A percentile compares a stretch with the other conserved stretches of the same genome.
Conservation (phyloP, 1,140 invertebrate genomes). For the Drosophila neocordata region DNA sequence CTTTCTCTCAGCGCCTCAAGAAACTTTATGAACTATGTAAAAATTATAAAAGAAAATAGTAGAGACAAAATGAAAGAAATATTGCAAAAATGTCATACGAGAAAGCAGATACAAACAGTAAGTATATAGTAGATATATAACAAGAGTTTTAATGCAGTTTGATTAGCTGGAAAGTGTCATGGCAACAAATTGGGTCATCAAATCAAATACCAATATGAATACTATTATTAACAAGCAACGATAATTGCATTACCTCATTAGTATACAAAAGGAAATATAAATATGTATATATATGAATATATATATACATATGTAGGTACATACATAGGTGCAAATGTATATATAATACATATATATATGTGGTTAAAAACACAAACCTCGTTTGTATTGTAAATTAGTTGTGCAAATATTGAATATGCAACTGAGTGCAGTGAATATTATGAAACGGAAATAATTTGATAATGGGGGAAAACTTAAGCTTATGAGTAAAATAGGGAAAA, state of each 20-base stretch:
- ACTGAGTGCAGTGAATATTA: conserved; percentile 42
- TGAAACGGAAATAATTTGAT: conserved; percentile 47
- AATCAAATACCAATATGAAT: conserved; percentile 17
- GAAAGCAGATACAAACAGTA: conserved; percentile 66
- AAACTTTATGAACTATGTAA: conserved; percentile 79
- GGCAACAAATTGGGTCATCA: conserved; percentile 64
- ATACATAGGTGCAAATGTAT: conserved; percentile 1
- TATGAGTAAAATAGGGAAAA: background rate
- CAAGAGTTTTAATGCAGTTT: conserved; percentile 56
- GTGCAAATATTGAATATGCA: conserved; percentile 66
- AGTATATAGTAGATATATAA: conserved; percentile 29
- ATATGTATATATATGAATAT: conserved; percentile 5
- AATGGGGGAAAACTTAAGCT: background rate
- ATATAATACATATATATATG: too few relatives aligned
- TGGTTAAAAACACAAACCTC: too few relatives aligned
- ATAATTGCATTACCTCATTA: conserved; percentile 57
- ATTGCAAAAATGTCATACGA: conserved; percentile 60
- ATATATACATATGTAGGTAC: conserved; percentile 20
- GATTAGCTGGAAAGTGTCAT: conserved; percentile 71
- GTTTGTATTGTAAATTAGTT: conserved; percentile 60
- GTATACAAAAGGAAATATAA: conserved; percentile 30
- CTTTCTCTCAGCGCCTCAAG: conserved; percentile 59
- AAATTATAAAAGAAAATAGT: conserved; percentile 54
- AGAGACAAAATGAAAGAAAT: conserved; percentile 22
- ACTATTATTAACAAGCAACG: background rate